Base-by-base conservation (phyloP, 1,140 invertebrate genomes). In the Sinonovacula constricta region DNA sequence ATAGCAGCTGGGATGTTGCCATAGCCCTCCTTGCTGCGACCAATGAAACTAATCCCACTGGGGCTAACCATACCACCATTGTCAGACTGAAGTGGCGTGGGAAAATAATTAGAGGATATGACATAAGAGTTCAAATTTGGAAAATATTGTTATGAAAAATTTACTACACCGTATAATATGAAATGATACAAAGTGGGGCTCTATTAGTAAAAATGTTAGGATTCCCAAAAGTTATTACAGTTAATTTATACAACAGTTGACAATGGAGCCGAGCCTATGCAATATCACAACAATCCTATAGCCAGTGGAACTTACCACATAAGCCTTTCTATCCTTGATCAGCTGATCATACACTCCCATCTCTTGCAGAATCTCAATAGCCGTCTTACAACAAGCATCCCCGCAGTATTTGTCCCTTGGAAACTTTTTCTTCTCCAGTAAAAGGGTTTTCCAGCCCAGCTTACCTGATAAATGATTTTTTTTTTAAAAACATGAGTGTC, bases 371-470 rank as follows among this genome's bases (percentile, higher is more conserved):
- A 88, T 86, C 67, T 88, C 87, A 65, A 88, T 88, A 53, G 79
- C 87, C 18, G 87, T 88, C 68, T 87, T 88, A 74, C 86, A 86
- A 10, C 87, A 86, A 14, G 86, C 86, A 85, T 87, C 86, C 10
- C 87, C 87, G 71, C 86, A 88, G 60, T 87, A 86, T 62, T 88
- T 88, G 79, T 88, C 87, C 14, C 86, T 51, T 18, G 87, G 86
- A 71, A 88, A 88, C 62, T 85, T 86, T 75, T 88, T 88, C 70
- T 88, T 88, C 76, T 88, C 87, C 54, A 88, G 66, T 36, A 88
- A 57, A 14, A 87, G 51, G 24, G 75, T 77, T 36, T 87, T 88
- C 80, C 82, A 83, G 24, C 85, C 86, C 53, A 76, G 79, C 57
- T 85, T 86, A 28, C 79, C 86, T 87, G 62, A n/a, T 56, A 22